Percentiles rank a stretch among this genome's conserved stretches.
These are phyloP conservation scores for Epinotia nisella DNA, from an alignment of 2,888 invertebrate species.

Conservation along the genomic window DNA sequence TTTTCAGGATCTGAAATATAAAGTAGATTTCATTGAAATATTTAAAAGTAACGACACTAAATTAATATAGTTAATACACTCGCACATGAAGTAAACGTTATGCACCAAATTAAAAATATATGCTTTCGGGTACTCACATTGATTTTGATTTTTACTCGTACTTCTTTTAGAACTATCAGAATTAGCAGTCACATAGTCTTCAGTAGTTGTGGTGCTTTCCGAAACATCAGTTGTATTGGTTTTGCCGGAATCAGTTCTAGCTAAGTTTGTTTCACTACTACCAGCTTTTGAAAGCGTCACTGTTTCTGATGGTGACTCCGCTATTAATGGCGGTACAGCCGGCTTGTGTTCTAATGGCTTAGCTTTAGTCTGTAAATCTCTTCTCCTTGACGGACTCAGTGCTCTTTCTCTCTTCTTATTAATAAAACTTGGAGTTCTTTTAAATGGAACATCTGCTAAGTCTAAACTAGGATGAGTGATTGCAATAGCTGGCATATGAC, in stretches of 20 bases:
- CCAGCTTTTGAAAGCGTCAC: slow-evolving; percentile 66
- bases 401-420: slow-evolving; percentile 82
- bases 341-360: slow-evolving; percentile 77
- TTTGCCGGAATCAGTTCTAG: slow-evolving; percentile 89
- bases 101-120: background rate
- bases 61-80: too few species aligned
- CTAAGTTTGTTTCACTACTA: slow-evolving; percentile 81
- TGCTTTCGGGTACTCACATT: slow-evolving; percentile 65
- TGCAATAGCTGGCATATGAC: slow-evolving; percentile 83
- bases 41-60: too few species aligned
- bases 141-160: slow-evolving; percentile 76
- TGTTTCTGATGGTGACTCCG: slow-evolving; percentile 72
- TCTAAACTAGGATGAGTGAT: slow-evolving; percentile 84
- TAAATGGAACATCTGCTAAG: slow-evolving; percentile 78
- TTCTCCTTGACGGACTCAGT: slow-evolving; percentile 79
- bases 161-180: slow-evolving; percentile 89
- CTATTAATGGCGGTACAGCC: slow-evolving; percentile 69
- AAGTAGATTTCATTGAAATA: slow-evolving; percentile 1
- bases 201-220: slow-evolving; percentile 94
- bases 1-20: slow-evolving; percentile 81
- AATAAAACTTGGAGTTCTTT: slow-evolving; percentile 79
- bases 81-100: too few species aligned
- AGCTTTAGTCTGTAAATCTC: slow-evolving; percentile 75
- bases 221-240: slow-evolving; percentile 91
- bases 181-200: slow-evolving; percentile 95